phyloP scores from a whole-genome alignment of 2,888 invertebrate genomes.

The Sphaerolaimus hirsutus region DNA sequence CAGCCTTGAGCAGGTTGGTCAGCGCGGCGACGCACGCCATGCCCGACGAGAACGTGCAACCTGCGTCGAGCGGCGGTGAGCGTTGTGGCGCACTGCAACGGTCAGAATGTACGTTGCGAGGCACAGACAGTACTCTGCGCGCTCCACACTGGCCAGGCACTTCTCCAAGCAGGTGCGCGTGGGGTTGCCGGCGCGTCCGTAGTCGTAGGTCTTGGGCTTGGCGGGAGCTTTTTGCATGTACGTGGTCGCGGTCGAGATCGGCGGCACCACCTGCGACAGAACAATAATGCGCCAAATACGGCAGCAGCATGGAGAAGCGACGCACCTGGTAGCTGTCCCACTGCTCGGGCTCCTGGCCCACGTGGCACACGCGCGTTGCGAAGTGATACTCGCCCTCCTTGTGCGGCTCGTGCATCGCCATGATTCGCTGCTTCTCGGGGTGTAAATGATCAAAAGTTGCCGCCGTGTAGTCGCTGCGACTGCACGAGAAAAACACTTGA shows the following conservation, averaged over 20 bases:
- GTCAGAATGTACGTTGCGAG: not conserved
- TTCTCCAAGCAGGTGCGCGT: constrained; percentile 62
- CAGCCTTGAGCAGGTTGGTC: constrained; percentile 46
- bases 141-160: constrained; percentile 67
- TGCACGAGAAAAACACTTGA: too few species aligned
- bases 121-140: constrained; percentile 47
- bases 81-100: not conserved
- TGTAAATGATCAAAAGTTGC: too few species aligned
- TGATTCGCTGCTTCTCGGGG: too few species aligned
- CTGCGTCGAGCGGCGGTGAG: constrained; percentile 13
- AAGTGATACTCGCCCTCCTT: too few species aligned
- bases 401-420: too few species aligned
- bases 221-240: constrained; percentile 68
- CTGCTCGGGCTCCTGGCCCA: constrained; percentile 54
- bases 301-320: not conserved
- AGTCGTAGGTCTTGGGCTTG: constrained; percentile 39
- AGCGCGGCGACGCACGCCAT: constrained; percentile 53
- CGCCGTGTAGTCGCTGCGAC: too few species aligned
- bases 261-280: constrained; percentile 45
- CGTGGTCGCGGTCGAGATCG: constrained; percentile 68
- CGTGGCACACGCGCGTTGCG: constrained; percentile 1
- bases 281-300: not conserved
- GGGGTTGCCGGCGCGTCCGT: constrained; percentile 79
- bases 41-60: constrained; percentile 54
- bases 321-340: constrained; percentile 47